These are phyloP conservation scores for Drosophila paucipuncta DNA, from an alignment of 2,888 invertebrate genomes.

Conservation along the genomic window DNA sequence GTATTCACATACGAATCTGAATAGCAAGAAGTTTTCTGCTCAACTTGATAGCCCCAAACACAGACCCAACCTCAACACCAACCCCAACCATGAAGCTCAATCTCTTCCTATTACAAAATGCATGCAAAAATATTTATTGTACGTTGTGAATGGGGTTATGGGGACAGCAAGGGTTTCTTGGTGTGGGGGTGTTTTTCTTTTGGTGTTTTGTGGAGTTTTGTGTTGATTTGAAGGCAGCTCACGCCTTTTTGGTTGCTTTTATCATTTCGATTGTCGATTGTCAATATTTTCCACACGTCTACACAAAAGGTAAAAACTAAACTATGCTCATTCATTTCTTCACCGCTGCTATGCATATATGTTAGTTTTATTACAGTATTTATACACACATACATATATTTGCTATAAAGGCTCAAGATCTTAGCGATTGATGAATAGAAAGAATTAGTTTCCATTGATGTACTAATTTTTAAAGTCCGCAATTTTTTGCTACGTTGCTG, in stretches of 20 bases:
- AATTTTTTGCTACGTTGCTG: not conserved
- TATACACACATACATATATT: not conserved
- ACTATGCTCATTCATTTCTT: slow-evolving; percentile 55
- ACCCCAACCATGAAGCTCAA: slow-evolving; percentile 23
- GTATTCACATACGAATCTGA: slow-evolving; percentile 53
- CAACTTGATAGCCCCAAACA: slow-evolving; percentile 74
- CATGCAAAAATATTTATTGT: slow-evolving; percentile 69
- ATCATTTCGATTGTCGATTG: slow-evolving; percentile 54
- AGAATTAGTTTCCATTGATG: not conserved
- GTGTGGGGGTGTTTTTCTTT: not conserved
- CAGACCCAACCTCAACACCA: slow-evolving; percentile 10
- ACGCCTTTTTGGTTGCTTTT: slow-evolving; percentile 58
- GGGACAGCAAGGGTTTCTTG: slow-evolving; percentile 43
- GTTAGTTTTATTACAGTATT: slow-evolving; percentile 1
- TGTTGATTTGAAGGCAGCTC: slow-evolving; percentile 72
- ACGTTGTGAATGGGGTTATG: slow-evolving; percentile 44
- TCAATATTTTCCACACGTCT: slow-evolving; percentile 78
- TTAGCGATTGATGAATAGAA: not conserved
- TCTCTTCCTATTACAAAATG: slow-evolving; percentile 39
- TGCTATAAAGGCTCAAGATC: not conserved
- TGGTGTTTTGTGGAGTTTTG: slow-evolving; percentile 14
- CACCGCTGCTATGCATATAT: slow-evolving; percentile 14
- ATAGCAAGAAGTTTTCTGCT: slow-evolving; percentile 77
- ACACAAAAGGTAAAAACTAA: slow-evolving; percentile 65
- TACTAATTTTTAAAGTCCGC: not conserved